Conservation (phyloP, 2,113 vertebrate genomes). For the Platysteira castanea region DNA sequence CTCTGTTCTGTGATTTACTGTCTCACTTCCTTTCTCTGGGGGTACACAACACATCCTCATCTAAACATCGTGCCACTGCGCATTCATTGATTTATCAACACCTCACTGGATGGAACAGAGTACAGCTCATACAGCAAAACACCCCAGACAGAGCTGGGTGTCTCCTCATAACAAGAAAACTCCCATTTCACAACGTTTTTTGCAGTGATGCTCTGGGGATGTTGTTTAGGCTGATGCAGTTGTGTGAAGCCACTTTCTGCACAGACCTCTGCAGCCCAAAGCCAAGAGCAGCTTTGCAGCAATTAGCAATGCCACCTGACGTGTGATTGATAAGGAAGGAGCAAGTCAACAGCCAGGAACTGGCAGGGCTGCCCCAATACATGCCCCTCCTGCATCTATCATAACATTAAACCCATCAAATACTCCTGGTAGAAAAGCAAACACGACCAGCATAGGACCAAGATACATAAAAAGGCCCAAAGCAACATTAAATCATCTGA, state of each 20-base stretch:
- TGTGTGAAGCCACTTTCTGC: not conserved
- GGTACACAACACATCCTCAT: not conserved
- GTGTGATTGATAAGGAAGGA: not conserved
- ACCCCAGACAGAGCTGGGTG: accelerated
- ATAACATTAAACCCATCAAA: not conserved
- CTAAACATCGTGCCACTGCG: not conserved
- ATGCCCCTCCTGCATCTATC: not conserved
- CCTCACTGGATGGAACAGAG: not conserved
- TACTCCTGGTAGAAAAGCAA: constrained; percentile 19
- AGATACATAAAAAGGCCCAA: constrained; percentile 29
- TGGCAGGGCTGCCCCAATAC: not conserved
- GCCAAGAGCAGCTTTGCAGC: not conserved
- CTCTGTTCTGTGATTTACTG: not conserved
- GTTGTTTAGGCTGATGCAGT: not conserved
- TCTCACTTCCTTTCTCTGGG: not conserved
- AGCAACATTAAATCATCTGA: constrained; percentile 54
- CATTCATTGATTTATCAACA: not conserved
- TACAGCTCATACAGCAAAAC: not conserved
- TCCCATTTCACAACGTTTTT: not conserved
- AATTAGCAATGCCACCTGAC: not conserved
- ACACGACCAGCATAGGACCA: constrained; percentile 2
- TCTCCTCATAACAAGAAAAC: accelerated
- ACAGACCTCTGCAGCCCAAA: not conserved
- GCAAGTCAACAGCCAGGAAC: not conserved
- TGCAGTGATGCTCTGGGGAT: not conserved